phyloP scores from a whole-genome alignment of 2,797 vertebrate genomes.

The Rallus crepitans region DNA sequence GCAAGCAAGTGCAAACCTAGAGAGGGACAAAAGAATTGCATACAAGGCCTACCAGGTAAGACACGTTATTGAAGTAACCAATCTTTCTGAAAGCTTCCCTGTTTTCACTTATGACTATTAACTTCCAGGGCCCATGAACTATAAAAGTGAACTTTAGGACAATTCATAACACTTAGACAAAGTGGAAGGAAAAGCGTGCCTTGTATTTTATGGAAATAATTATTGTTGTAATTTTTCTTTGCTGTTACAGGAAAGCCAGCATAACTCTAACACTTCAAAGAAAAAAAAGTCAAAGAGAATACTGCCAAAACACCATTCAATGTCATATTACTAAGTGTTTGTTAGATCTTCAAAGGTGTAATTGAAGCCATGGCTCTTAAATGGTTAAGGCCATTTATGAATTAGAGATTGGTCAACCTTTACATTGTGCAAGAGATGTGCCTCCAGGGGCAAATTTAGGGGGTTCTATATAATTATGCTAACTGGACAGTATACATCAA shows the following conservation, averaged over 20 bases:
- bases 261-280: background rate
- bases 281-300: background rate
- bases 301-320: background rate
- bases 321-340: background rate
- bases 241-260: background rate
- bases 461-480: no score
- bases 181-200: background rate
- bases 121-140: background rate
- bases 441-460: background rate
- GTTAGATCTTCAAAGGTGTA: background rate
- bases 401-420: background rate
- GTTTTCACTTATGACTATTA: background rate
- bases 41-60: background rate
- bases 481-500: background rate
- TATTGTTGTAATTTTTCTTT: background rate
- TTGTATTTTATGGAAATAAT: background rate
- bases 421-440: background rate
- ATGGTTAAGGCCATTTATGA: background rate
- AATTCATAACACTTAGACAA: background rate
- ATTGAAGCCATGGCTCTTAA: background rate
- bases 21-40: background rate
- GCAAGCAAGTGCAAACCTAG: background rate
- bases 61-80: background rate
- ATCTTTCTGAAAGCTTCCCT: conserved; percentile 38
- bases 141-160: background rate